Percentiles rank a stretch among this genome's conserved stretches.
Evolutionary conservation across 2,113 vertebrate species (phyloP).

Genomic region (Solea senegalensis): DNA sequence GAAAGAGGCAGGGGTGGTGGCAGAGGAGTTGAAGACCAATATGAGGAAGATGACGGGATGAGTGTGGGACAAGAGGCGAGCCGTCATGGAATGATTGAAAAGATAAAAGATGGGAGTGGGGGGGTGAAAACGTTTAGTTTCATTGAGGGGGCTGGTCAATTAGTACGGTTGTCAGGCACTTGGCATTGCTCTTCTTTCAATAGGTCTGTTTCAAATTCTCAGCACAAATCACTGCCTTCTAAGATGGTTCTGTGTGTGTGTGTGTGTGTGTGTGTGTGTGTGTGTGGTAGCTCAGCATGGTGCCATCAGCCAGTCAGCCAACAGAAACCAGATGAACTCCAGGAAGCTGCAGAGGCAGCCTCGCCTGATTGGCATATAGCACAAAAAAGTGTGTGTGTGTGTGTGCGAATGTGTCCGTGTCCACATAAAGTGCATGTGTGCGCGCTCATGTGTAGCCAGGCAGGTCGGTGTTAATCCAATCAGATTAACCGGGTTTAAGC

Average conservation of each 20-base stretch:
- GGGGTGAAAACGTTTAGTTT: conserved; percentile 70
- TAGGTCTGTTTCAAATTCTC: conserved; percentile 72
- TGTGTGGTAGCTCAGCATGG: conserved; percentile 55
- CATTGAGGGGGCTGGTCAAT: conserved; percentile 73
- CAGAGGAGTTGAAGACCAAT: conserved; percentile 29
- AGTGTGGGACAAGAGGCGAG: conserved; percentile 49
- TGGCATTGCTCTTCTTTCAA: conserved; percentile 70
- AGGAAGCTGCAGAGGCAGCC: conserved; percentile 48
- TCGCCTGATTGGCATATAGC: conserved; percentile 47
- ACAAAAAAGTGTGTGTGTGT: conserved; percentile 5
- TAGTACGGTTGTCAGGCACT: conserved; percentile 72
- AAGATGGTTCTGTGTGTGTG: conserved; percentile 23
- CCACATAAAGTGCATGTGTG: not conserved
- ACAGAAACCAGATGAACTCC: conserved; percentile 66
- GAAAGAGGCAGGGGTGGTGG: not conserved
- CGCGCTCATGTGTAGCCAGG: conserved; percentile 49
- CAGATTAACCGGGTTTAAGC: conserved; percentile 82
- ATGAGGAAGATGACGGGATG: conserved; percentile 47
- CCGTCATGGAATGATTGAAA: conserved; percentile 61
- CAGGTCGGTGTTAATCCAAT: conserved; percentile 83
- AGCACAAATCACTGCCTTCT: conserved; percentile 61
- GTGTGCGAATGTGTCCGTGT: conserved; percentile 11
- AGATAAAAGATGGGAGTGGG: conserved; percentile 54
- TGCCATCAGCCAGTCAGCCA: conserved; percentile 50
- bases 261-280: conserved; percentile 24